Base-by-base conservation (phyloP, 2,797 vertebrate genomes). In the Crenichthys baileyi region DNA sequence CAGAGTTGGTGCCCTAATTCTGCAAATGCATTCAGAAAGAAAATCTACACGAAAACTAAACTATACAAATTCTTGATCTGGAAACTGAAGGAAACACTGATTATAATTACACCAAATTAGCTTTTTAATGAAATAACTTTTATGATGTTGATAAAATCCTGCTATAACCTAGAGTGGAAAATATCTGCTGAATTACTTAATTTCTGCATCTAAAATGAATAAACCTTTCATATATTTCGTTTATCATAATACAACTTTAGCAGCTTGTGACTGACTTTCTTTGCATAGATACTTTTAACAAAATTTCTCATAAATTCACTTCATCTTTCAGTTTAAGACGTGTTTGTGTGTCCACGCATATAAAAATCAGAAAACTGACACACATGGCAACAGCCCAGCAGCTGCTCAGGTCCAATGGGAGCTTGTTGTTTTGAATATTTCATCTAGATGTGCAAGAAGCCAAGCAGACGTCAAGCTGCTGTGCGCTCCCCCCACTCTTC, bases 351-450 rank as follows among this genome's bases (percentile, higher is more conserved):
- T 71, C 26, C 0, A 24, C 55, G 46, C 46, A 9, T 50, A 79
- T 72, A 61, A 74, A 29, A 15, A 71, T 71, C 39, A 82, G 51
- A 65, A 68, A 81, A 77, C 53, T 9, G 7, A 77, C 51, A 81
- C n/a, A 31, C 36, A 50, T 2, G 6, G 65, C 79, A 83, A 61
- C 78, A 77, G 79, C 74, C 86, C 73, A 9, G 39, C 24, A 46
- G 68, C 73, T 53, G 74, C 70, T 72, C 1, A 1, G 36, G 26
- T 81, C 75, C 74, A 24, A n/a, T 22, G 77, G 80, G 82, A 86
- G 61, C 48, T 73, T 81, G 76, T 82, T 86, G 74, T 77, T 83
- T 80, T 88, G 51, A 85, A 90, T 86, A 85, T 87, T 88, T 92
- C 50, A 89, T 83, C 29, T 41, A 58, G 79, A 85, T 77, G 84